These are phyloP conservation scores for Epirrhoe tristata DNA, from an alignment of 2,888 invertebrate species.

Conservation along the genomic window DNA sequence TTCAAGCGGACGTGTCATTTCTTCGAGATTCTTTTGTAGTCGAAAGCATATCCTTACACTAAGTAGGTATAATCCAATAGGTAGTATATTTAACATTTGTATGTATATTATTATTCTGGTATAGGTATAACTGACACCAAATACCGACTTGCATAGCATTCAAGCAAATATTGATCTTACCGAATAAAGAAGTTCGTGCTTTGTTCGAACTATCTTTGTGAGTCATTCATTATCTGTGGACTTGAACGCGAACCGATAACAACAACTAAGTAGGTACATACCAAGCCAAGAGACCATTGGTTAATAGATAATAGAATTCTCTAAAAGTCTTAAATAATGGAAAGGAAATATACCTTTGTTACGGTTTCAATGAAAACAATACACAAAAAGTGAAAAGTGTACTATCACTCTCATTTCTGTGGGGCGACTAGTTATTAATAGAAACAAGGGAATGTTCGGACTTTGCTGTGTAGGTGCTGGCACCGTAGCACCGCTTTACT, in stretches of 20 bases:
- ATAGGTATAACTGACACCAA: conserved; percentile 4
- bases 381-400: conserved; percentile 39
- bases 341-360: conserved; percentile 35
- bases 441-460: conserved; percentile 38
- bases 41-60: conserved; percentile 39
- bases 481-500: conserved; percentile 49
- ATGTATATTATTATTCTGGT: conserved; percentile 2
- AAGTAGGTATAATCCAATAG: conserved; percentile 14
- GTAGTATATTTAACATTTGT: conserved; percentile 20
- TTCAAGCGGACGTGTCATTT: conserved; percentile 72
- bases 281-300: conserved; percentile 44
- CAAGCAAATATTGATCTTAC: conserved; percentile 45
- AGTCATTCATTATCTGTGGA: conserved; percentile 63
- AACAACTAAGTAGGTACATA: conserved; percentile 37
- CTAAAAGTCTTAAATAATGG: conserved; percentile 39
- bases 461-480: conserved; percentile 25
- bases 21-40: conserved; percentile 65
- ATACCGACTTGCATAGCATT: conserved; percentile 21
- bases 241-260: conserved; percentile 62
- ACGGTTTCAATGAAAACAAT: conserved; percentile 38
- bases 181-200: conserved; percentile 35
- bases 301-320: conserved; percentile 44
- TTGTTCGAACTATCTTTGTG: conserved; percentile 54
- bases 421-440: conserved; percentile 35
- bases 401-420: conserved; percentile 42